Base-by-base conservation (phyloP, 2,888 invertebrate species). In the Monopis laevigella region DNA sequence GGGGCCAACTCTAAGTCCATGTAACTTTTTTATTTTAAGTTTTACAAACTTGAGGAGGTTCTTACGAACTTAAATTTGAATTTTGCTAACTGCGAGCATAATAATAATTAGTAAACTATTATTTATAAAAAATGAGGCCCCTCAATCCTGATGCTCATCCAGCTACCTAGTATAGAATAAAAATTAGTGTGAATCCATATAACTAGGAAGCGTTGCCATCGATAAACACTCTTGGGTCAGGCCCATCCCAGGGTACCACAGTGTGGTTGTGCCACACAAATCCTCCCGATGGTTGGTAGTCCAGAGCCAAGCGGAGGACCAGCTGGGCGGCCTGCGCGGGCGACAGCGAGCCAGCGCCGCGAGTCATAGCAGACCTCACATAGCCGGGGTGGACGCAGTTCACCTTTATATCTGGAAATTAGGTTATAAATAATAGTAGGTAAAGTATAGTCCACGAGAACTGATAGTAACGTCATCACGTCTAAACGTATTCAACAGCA, bases 361-460 rank as follows among this genome's bases (percentile, higher is more conserved):
- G 55, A 0, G 77, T 78, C 80, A 80, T 78, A 42, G 77, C 78
- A 0, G 75, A 62, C 24, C 59, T 69, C 7, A 80, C 73, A 50
- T 78, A 78, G 16, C 80, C 80, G 0, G 80, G 80, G 39, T 78
- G 80, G 5, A 77, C 64, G 54, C 74, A 67, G 56, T 65, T 74
- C 1, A 73, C 74, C 5, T 36, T 42, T 38, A 77, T 63, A 43
- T 59, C 78, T 80, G 53, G 2, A 51, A 24, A 11, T n/a, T 21
- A 24, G 10, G 6, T 7, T 24, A 16, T 29, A n/a, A 11, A 11
- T 29, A 21, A 21, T 5, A 8, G 11, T 28, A 28, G 28, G 28
- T 28, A n/a, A n/a, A n/a, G n/a, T n/a, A n/a, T n/a, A n/a, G n/a
- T n/a, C n/a, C n/a, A n/a, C n/a, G n/a, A n/a, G n/a, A n/a, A n/a